Conservation (phyloP, 2,113 vertebrate species). For the Rattus norvegicus region GRCr8 NC_086019.1:14482001-14482500, state of each 20-base stretch:
- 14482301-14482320: not conserved
- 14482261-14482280: not conserved
- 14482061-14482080: not conserved
- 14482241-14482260: constrained; percentile 29
- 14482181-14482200: constrained; percentile 37
- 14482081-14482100: constrained; percentile 35
- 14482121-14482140: constrained; percentile 25
- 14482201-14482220: constrained; percentile 3
- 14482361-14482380: not conserved
- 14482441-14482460: not conserved
- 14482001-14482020: not conserved
- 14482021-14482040: not conserved
- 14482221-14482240: constrained; percentile 12
- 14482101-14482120: constrained; percentile 30
- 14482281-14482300: constrained; percentile 27
- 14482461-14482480: not conserved
- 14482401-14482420: not conserved
- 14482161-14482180: constrained; percentile 50
- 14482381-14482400: not conserved
- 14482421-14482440: not conserved
- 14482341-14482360: constrained; percentile 32
- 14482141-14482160: constrained; percentile 8
- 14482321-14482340: not conserved
- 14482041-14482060: constrained; percentile 36
- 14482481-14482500: not conserved